Evolutionary conservation across 2,888 invertebrate species (phyloP), one percentile per base, ranked within the genome.

Genomic region (Neoitamus cyanurus): DNA sequence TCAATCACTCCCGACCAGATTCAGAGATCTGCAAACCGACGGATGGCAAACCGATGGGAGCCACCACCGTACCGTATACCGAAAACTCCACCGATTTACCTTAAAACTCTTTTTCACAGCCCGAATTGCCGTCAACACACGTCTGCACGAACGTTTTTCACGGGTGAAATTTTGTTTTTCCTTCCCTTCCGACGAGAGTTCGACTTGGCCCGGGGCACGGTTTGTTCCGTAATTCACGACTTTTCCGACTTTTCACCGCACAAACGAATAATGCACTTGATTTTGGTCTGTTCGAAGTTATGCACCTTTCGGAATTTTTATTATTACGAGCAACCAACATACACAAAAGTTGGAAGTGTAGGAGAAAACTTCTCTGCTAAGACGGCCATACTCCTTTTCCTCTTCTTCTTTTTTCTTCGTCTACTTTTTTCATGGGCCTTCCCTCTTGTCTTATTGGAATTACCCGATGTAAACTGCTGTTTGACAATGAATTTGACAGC

Each of bases 321-420:
- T 31, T 58, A 80, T 80, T 58, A 37, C 58, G 20, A 80, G 37
- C 69, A 82, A 82, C 69, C 69, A 82, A 82, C 82, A 69, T 69
- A 82, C 68, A 82, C 37, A 72, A 83, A 83, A 83, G 72, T 83
- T 83, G 46, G 46, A 70, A 83, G 73, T 83, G 34, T 75, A 42
- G 72, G 31, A 84, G 84, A 84, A 77, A 85, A 85, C 85, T 85
- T 78, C 84, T 78, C 72, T 73, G 83, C 84, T 46, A 83, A 80
- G 85, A 84, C 86, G 82, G 86, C 86, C 86, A 86, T 86, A 85
- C 84, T 85, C 37, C 48, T 86, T 85, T 73, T 85, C 83, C 15
- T 72, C 68, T 77, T 83, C 83, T 83, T 85, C 85, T 84, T 85
- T 83, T 85, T 85, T 69, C 42, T 70, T 83, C 69, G 68, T 69